Percentiles rank a stretch among this genome's conserved stretches.
Evolutionary conservation across 2,888 invertebrate species (phyloP).

Genomic region (Orchesellides sinensis): DNA sequence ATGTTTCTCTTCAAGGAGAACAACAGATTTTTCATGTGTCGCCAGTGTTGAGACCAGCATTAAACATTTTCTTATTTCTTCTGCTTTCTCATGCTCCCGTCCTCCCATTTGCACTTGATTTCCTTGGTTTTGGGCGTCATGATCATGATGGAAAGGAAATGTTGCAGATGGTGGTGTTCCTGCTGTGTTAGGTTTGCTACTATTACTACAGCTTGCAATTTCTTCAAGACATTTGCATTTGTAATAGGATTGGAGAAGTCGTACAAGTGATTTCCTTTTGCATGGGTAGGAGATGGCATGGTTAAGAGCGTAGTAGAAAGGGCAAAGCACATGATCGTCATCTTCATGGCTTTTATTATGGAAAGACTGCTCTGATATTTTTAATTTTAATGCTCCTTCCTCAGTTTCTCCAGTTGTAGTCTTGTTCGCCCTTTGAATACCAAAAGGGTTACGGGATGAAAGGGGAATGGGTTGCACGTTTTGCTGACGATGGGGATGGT

Average conservation of each 20-base stretch:
- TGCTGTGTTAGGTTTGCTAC: not conserved
- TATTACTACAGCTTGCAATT: conserved; percentile 34
- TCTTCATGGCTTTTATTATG: conserved; percentile 13
- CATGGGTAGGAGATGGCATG: conserved; percentile 18
- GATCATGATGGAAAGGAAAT: no score
- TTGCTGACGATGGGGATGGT: not conserved
- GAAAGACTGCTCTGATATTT: not conserved
- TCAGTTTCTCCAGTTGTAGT: conserved; percentile 4
- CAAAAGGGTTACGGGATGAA: no score
- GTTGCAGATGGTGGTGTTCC: not conserved
- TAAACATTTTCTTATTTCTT: conserved; percentile 12
- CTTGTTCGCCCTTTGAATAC: conserved; percentile 1
- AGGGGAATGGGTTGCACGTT: not conserved
- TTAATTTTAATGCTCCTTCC: conserved; percentile 31
- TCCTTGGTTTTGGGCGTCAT: not conserved
- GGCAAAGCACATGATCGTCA: conserved; percentile 56
- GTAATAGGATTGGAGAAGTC: conserved; percentile 52
- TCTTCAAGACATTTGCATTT: conserved; percentile 56
- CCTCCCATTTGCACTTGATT: conserved; percentile 16
- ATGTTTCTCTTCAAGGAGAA: not conserved
- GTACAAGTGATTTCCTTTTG: conserved; percentile 39
- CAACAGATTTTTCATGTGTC: not conserved
- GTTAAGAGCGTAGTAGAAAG: conserved; percentile 57
- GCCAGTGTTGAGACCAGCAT: not conserved
- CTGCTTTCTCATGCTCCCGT: not conserved